phyloP scores from a whole-genome alignment of 2,888 invertebrate species.

The Sinohyriopsis cumingii region DNA sequence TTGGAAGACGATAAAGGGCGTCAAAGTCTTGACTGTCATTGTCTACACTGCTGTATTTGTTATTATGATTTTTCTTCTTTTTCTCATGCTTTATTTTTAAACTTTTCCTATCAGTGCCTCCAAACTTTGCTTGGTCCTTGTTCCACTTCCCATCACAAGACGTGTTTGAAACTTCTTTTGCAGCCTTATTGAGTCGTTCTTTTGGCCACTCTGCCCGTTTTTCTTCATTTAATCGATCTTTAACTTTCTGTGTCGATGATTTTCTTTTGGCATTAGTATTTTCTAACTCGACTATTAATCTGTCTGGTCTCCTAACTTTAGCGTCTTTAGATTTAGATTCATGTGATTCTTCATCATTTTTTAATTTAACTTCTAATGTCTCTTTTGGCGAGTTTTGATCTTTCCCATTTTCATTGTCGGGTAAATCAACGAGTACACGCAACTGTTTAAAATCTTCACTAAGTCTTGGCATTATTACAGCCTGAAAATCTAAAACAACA shows the following conservation, averaged over 20 bases:
- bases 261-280: conserved; percentile 20
- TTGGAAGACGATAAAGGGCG: conserved; percentile 58
- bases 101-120: too few relatives aligned
- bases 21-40: conserved; percentile 54
- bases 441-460: conserved; percentile 2
- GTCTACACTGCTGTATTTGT: conserved; percentile 22
- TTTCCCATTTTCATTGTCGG: conserved; percentile 43
- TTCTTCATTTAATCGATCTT: conserved; percentile 44
- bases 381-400: conserved; percentile 50
- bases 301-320: conserved; percentile 24
- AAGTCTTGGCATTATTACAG: too few relatives aligned
- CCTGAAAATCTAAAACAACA: too few relatives aligned
- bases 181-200: conserved; percentile 8
- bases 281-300: conserved; percentile 28
- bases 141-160: too few relatives aligned
- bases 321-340: conserved; percentile 10
- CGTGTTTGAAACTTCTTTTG: conserved; percentile 4
- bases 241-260: conserved; percentile 30
- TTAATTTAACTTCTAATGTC: conserved; percentile 29
- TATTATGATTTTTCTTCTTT: conserved; percentile 37
- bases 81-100: conserved; percentile 19
- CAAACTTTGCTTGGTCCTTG: too few relatives aligned
- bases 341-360: conserved; percentile 23
- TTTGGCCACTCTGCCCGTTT: conserved; percentile 37
- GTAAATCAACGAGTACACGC: conserved; percentile 35